Evolutionary conservation across 1,140 invertebrate genomes (phyloP).

Genomic region (Calephelis nemesis): DNA sequence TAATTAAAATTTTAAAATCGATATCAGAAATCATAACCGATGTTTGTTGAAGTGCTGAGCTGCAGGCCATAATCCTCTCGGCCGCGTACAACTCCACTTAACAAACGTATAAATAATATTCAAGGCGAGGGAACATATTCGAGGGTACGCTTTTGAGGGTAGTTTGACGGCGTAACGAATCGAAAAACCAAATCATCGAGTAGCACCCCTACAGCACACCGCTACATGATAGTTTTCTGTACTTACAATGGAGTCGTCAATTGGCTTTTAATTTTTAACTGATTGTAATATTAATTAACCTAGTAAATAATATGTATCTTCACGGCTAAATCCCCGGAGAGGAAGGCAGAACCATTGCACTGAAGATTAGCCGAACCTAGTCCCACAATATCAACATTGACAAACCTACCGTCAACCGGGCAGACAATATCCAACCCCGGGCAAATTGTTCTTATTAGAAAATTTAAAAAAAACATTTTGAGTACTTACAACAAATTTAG

Average conservation of each 20-base stretch:
- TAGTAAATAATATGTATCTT: no score
- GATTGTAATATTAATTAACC: neutral
- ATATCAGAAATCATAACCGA: conserved; percentile 74
- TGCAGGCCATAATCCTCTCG: conserved; percentile 70
- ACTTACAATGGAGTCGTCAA: conserved; percentile 45
- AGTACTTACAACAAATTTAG: no score
- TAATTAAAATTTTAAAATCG: conserved; percentile 57
- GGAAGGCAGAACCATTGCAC: no score
- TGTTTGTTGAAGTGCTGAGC: conserved; percentile 76
- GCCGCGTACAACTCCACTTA: conserved; percentile 70
- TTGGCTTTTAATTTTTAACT: conserved; percentile 19
- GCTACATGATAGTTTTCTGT: conserved; percentile 71
- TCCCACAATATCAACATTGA: no score
- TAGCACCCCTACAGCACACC: conserved; percentile 72
- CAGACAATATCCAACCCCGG: no score
- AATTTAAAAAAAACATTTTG: no score
- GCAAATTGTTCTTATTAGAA: no score
- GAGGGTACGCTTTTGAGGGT: conserved; percentile 71
- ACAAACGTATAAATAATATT: conserved; percentile 79
- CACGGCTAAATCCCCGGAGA: no score
- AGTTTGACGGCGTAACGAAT: conserved; percentile 79
- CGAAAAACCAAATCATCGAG: conserved; percentile 79
- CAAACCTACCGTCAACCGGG: no score
- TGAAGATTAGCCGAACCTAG: no score
- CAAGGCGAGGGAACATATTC: conserved; percentile 75